Base-by-base conservation (phyloP, 2,888 invertebrate species). In the Cryptus armator region DNA sequence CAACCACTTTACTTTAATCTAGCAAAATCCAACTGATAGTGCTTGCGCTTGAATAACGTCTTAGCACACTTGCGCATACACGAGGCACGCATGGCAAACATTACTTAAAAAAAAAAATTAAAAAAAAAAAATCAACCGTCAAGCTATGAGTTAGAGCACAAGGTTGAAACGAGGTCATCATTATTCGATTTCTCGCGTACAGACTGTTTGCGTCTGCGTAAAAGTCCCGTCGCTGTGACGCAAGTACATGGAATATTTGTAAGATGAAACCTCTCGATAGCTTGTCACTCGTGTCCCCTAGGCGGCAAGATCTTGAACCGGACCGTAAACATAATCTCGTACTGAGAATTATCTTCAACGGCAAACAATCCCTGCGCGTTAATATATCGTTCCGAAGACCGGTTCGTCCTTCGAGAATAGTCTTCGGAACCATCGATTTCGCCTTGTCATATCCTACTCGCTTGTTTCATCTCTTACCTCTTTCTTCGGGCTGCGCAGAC, bases 31-130 rank as follows among this genome's bases (percentile, higher is more conserved):
- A 43, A 72, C 56, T 19, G 43, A 72, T 59, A 29, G 24, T 56
- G 29, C 59, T 72, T 56, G 59, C 43, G 56, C 44, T 59, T 43
- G 44, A 44, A 72, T 56, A 72, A 72, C 56, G 56, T 29, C 37
- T 43, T 16, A 43, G 56, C 44, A 44, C n/a, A 43, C 29, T 44
- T 59, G 72, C 56, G 44, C 56, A 44, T n/a, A 59, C 19, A 59
- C 24, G 56, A 7, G 6, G 32, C n/a, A 56, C 7, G 12, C 59
- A 24, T 29, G 3, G 43, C 43, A 59, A 56, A 59, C 56, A 62
- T 62, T 32, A 72, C 56, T 44, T 44, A 0, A 44, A 44, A 56
- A 19, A 10, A 44, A 19, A 72, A 72, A n/a, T 59, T 43, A 56
- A 43, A 56, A n/a, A 72, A 32, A 10, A 37, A 5, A 37, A 37